Evolutionary conservation across 2,888 invertebrate genomes (phyloP).

Genomic region (Stenchaetothrips biformis): DNA sequence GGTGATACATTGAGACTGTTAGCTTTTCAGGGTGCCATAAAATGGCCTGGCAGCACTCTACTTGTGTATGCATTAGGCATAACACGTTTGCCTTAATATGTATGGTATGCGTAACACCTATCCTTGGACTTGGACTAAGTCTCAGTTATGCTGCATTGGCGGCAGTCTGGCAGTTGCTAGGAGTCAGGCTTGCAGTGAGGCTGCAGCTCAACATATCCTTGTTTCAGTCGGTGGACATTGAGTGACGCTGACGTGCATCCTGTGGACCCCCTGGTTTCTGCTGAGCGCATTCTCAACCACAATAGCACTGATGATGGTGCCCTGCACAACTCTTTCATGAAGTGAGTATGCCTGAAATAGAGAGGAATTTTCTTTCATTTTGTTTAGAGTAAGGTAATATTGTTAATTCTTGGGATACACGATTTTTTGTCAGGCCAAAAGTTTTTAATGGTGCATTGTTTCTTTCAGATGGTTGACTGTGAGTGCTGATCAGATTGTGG

Average conservation of each 20-base stretch:
- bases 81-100: not conserved
- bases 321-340: constrained; percentile 66
- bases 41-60: not conserved
- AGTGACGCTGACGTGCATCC: constrained; percentile 55
- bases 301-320: constrained; percentile 64
- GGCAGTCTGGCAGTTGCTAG: not conserved
- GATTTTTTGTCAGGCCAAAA: not conserved
- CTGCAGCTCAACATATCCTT: constrained; percentile 34
- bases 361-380: constrained; percentile 30
- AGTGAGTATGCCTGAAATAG: constrained; percentile 46
- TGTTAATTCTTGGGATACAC: not conserved
- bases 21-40: not conserved
- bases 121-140: not conserved
- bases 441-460: not conserved
- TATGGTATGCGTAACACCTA: not conserved
- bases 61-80: not conserved
- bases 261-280: constrained; percentile 39
- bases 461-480: constrained; percentile 69
- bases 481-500: constrained; percentile 87
- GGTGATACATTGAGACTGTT: not conserved
- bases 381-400: not conserved
- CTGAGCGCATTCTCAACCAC: constrained; percentile 41
- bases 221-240: constrained; percentile 70
- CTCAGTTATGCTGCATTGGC: not conserved
- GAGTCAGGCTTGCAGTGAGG: not conserved